phyloP scores from a whole-genome alignment of 2,797 vertebrate species.

The Dallia pectoralis region DNA sequence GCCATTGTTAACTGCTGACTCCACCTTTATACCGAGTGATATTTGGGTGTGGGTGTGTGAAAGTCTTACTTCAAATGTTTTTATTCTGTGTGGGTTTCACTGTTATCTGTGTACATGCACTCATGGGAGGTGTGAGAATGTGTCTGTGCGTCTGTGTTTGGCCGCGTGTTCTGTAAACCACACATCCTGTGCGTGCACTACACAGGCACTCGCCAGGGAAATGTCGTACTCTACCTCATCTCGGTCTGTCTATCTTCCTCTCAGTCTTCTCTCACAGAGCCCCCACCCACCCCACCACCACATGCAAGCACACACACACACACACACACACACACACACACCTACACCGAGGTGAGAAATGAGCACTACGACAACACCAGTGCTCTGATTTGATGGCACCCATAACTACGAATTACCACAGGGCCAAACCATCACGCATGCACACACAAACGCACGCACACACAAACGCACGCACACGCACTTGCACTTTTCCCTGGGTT shows the following conservation, averaged over 20 bases:
- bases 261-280: slow-evolving; percentile 3
- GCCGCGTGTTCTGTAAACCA: slow-evolving; percentile 58
- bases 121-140: slow-evolving; percentile 49
- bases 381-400: background rate
- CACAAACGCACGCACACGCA: background rate
- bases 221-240: slow-evolving; percentile 6
- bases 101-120: slow-evolving; percentile 51
- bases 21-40: too few species aligned
- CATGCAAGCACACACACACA: too few species aligned
- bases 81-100: slow-evolving; percentile 31
- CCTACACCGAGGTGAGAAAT: background rate
- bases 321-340: background rate
- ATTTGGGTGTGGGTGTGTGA: too few species aligned
- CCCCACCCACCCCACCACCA: background rate
- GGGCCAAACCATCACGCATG: background rate
- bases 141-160: slow-evolving; percentile 28
- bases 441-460: slow-evolving; percentile 7
- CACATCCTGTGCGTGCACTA: slow-evolving; percentile 67
- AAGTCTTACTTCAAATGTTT: too few species aligned
- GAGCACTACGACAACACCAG: background rate
- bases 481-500: background rate
- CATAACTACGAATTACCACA: background rate
- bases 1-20: too few species aligned
- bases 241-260: slow-evolving; percentile 6
- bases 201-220: slow-evolving; percentile 77